Conservation (phyloP, 2,797 vertebrate genomes). For the Allenopithecus nigroviridis region DNA sequence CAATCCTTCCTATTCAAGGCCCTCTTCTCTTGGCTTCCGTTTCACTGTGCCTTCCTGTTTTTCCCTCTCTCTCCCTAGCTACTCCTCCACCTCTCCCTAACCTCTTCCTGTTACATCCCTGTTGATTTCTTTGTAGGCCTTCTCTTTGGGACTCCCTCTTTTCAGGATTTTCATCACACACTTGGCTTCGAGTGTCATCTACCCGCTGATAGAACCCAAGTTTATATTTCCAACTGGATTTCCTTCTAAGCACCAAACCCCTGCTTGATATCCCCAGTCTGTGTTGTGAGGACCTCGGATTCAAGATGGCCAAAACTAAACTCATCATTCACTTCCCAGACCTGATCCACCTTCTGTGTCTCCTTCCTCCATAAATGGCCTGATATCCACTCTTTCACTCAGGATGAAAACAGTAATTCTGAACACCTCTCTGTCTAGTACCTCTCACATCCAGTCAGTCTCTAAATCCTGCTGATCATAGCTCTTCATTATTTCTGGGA, state of each 20-base stretch:
- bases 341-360: neutral
- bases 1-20: neutral
- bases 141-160: neutral
- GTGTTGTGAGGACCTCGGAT: neutral
- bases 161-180: neutral
- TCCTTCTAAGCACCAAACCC: neutral
- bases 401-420: neutral
- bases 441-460: neutral
- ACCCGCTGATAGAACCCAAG: neutral
- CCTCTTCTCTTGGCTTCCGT: neutral
- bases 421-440: neutral
- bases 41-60: neutral
- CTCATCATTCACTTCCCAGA: neutral
- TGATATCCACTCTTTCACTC: neutral
- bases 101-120: neutral
- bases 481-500: neutral
- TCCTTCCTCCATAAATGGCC: neutral
- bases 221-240: neutral
- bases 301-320: neutral
- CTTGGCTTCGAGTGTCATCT: neutral
- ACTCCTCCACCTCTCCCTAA: accelerated
- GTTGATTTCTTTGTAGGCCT: neutral
- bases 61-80: neutral
- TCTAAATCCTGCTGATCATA: neutral
- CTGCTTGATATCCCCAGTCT: neutral